Percentiles rank a stretch among this genome's conserved stretches.
Conservation (phyloP, 2,888 invertebrate species). For the Prionchulus punctatus region DNA sequence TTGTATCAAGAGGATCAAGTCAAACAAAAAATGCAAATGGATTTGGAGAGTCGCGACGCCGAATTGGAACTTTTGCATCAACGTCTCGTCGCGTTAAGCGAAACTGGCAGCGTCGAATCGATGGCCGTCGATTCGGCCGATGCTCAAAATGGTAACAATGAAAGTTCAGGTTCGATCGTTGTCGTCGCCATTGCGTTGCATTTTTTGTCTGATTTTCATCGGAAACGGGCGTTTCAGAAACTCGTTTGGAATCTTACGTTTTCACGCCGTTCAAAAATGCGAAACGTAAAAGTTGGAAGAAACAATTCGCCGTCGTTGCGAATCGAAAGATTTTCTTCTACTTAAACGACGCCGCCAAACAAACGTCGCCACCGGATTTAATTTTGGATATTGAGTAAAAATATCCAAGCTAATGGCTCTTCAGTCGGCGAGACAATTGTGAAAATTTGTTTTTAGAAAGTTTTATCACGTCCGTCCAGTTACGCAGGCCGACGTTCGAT, state of each 20-base stretch:
- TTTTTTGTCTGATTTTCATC: too few relatives aligned
- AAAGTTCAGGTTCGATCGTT: too few relatives aligned
- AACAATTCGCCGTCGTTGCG: constrained; percentile 88
- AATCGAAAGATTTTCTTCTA: constrained; percentile 85
- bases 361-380: constrained; percentile 80
- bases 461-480: constrained; percentile 96
- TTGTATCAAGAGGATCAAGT: constrained; percentile 45
- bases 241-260: constrained; percentile 76
- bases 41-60: constrained; percentile 84
- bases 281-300: constrained; percentile 77
- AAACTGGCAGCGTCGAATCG: constrained; percentile 24
- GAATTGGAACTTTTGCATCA: constrained; percentile 63
- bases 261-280: constrained; percentile 61
- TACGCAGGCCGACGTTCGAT: constrained; percentile 95
- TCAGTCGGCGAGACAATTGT: neutral
- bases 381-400: constrained; percentile 81
- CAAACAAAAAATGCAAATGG: constrained; percentile 71
- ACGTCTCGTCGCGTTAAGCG: constrained; percentile 24
- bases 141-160: neutral
- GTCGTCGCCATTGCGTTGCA: too few relatives aligned
- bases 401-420: too few relatives aligned
- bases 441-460: constrained; percentile 49
- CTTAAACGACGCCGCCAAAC: constrained; percentile 71
- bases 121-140: constrained; percentile 18
- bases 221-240: constrained; percentile 17